phyloP scores from a whole-genome alignment of 2,888 invertebrate species.

The Phyto melanocephala region DNA sequence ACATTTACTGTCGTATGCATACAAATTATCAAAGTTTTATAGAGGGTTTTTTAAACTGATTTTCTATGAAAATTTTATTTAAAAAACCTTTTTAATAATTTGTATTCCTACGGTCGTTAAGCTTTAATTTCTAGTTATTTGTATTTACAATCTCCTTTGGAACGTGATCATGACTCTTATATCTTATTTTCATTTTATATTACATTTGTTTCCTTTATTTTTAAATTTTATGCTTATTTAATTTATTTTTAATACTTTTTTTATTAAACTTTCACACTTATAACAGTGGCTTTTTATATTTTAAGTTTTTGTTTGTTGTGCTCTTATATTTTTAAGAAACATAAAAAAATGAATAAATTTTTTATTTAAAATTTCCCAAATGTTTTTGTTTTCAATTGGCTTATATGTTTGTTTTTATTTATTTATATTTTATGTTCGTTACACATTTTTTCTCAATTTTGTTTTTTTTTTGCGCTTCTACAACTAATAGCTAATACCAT shows the following conservation, averaged over 20 bases:
- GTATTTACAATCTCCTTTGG: no score
- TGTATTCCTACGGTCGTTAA: no score
- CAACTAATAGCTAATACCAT: conserved; percentile 16
- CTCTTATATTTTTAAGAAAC: conserved; percentile 40
- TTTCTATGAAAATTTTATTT: no score
- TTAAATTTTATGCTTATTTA: conserved; percentile 27
- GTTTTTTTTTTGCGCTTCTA: background rate
- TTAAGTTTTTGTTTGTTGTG: conserved; percentile 37
- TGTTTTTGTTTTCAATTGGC: conserved; percentile 59
- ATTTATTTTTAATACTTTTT: conserved; percentile 7
- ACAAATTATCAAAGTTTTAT: no score
- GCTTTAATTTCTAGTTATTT: conserved; percentile 22
- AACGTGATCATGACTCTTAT: background rate
- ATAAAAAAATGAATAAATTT: conserved; percentile 50
- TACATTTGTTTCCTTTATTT: background rate
- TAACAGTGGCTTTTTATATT: conserved; percentile 41
- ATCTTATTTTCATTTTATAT: background rate
- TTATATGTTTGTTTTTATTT: conserved; percentile 41
- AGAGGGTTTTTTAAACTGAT: no score
- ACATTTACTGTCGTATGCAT: no score
- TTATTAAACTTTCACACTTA: background rate
- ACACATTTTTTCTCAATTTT: background rate
- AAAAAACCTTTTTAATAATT: no score
- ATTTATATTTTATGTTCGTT: background rate
- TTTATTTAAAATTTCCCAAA: conserved; percentile 48